Evolutionary conservation across 1,140 invertebrate species (phyloP), one percentile per base, ranked within the genome.

Genomic region (Drosophila bipectinata): DNA sequence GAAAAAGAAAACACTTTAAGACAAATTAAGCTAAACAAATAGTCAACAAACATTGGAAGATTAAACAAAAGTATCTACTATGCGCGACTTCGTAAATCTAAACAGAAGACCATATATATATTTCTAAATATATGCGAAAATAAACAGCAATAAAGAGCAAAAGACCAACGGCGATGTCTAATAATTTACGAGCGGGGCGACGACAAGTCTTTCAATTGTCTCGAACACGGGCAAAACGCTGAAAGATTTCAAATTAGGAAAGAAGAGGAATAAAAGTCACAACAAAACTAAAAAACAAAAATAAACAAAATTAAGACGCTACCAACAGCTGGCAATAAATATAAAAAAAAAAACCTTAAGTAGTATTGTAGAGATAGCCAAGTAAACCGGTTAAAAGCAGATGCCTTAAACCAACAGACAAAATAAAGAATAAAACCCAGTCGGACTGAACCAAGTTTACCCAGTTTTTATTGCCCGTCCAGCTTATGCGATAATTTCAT

Each of bases 401-500:
- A 66, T 79, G 67, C 56, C 64, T 63, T 45, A 51, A 66, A 18
- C 30, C 21, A 58, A 66, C 63, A 67, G 32, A 47, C 7, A 60
- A 48, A 39, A 37, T 12, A 37, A 12, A 37, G 34, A 37, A 37
- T 37, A 37, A 45, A 47, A 47, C 44, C 32, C 52, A 66, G 62
- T 71, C 51, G 37, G 67, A 55, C 39, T 71, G 53, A 71, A 34
- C 64, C 52, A 69, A 72, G 79, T 83, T 83, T 82, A 75, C 62
- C 59, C 63, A 82, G 57, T 79, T 67, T 62, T 67, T 78, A 56
- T 69, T 73, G 64, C 30, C 28, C 37, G 39, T 39, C 59, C 76
- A 68, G 74, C 66, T 77, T 80, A 47, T 62, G 61, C 72, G 69
- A 68, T 79, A 58, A 75, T 88, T 75, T 59, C 72, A 59, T 75